These are phyloP conservation scores for Empidonax alnorum DNA, from an alignment of 2,113 vertebrate genomes.

Conservation along the genomic window DNA sequence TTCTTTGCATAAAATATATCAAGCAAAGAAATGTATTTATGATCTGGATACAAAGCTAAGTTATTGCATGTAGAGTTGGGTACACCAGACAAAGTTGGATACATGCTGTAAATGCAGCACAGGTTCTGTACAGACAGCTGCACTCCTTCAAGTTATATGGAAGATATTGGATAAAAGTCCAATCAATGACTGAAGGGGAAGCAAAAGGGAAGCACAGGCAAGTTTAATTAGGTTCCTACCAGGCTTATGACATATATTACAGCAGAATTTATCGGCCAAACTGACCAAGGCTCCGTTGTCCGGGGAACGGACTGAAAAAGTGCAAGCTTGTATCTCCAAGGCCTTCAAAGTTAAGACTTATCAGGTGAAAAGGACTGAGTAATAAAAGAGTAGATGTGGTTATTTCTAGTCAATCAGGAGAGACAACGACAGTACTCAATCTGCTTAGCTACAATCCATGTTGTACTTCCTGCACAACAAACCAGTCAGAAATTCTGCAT, in stretches of 20 bases:
- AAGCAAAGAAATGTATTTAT: neutral
- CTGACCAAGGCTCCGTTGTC: neutral
- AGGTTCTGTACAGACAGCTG: neutral
- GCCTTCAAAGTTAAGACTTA: neutral
- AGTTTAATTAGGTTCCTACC: neutral
- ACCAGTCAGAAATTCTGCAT: neutral
- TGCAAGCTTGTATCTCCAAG: neutral
- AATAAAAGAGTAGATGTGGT: neutral
- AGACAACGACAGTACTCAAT: neutral
- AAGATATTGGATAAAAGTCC: neutral
- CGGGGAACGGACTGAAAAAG: neutral
- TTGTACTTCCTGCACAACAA: neutral
- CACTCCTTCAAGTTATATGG: neutral
- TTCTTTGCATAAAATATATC: neutral
- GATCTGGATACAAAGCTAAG: neutral
- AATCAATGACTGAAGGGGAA: neutral
- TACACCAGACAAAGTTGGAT: neutral
- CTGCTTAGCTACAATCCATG: neutral
- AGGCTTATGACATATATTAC: neutral
- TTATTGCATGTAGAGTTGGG: fast-evolving
- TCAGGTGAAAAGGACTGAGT: neutral
- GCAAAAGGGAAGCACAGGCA: neutral
- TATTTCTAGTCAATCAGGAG: neutral
- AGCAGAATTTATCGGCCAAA: neutral
- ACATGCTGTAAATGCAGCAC: neutral